phyloP scores from a whole-genome alignment of 2,888 invertebrate species.

The Epistrophe grossulariae region DNA sequence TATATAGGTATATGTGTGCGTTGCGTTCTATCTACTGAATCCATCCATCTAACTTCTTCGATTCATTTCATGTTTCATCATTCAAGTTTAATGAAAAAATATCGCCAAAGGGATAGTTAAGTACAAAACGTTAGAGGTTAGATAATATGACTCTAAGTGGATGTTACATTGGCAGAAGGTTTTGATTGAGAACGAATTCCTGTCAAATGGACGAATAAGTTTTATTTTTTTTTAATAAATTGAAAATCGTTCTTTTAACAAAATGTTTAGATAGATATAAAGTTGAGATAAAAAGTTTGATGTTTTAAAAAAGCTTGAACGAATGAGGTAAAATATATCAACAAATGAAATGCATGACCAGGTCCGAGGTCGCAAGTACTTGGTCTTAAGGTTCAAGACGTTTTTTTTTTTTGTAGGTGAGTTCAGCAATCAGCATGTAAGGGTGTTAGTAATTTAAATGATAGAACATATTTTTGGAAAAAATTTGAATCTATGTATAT shows the following conservation, averaged over 20 bases:
- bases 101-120: slow-evolving; percentile 67
- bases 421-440: too few relatives aligned
- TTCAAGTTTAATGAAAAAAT: slow-evolving; percentile 75
- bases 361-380: too few relatives aligned
- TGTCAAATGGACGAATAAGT: slow-evolving; percentile 9
- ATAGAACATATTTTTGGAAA: too few relatives aligned
- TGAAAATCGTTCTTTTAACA: neutral
- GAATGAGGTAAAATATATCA: too few relatives aligned
- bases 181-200: slow-evolving; percentile 6
- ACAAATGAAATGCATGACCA: too few relatives aligned
- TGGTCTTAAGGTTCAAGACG: too few relatives aligned
- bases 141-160: slow-evolving; percentile 56
- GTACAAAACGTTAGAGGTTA: slow-evolving; percentile 57
- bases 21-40: slow-evolving; percentile 3
- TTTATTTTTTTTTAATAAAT: neutral
- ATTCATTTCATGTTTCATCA: slow-evolving; percentile 75
- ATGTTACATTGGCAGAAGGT: slow-evolving; percentile 44
- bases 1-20: neutral
- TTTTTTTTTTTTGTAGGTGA: too few relatives aligned
- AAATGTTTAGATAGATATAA: too few relatives aligned
- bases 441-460: too few relatives aligned
- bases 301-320: too few relatives aligned
- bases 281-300: too few relatives aligned
- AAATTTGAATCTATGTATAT: too few relatives aligned
- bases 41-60: slow-evolving; percentile 66